These are phyloP conservation scores for Atta texana DNA, from an alignment of 1,140 invertebrate species.

Conservation along the genomic window DNA sequence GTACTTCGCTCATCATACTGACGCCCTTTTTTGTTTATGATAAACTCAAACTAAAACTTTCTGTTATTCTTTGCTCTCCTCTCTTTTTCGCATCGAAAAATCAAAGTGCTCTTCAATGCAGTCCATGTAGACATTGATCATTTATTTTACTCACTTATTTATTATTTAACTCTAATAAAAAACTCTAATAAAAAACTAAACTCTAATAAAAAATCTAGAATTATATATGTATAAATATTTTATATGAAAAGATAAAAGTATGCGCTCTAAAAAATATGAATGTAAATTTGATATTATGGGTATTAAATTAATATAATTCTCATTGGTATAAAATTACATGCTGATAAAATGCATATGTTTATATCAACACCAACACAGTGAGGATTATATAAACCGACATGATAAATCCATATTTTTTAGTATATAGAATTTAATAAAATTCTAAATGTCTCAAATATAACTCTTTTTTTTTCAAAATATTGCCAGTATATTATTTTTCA, in stretches of 20 bases:
- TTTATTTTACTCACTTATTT: neutral
- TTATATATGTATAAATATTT: neutral
- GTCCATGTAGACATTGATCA: neutral
- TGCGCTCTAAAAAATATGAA: no score
- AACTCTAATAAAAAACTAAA: neutral
- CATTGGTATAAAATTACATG: no score
- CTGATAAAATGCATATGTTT: no score
- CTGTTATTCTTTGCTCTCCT: conserved; percentile 11
- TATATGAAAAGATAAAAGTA: neutral
- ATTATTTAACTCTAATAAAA: neutral
- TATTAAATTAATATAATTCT: no score
- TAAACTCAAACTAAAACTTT: conserved; percentile 36
- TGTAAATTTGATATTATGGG: no score
- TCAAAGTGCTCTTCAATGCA: neutral
- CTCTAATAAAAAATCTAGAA: neutral
- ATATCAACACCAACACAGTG: no score
- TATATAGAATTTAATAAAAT: no score
- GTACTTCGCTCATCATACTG: conserved; percentile 65
- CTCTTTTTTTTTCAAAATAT: no score
- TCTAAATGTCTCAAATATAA: no score
- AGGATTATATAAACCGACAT: no score
- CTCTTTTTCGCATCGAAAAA: neutral
- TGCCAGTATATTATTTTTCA: no score
- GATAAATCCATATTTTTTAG: no score
- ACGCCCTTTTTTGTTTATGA: conserved; percentile 70